phyloP scores from a whole-genome alignment of 2,797 vertebrate genomes.

The Phrynocephalus guinanensis region DNA sequence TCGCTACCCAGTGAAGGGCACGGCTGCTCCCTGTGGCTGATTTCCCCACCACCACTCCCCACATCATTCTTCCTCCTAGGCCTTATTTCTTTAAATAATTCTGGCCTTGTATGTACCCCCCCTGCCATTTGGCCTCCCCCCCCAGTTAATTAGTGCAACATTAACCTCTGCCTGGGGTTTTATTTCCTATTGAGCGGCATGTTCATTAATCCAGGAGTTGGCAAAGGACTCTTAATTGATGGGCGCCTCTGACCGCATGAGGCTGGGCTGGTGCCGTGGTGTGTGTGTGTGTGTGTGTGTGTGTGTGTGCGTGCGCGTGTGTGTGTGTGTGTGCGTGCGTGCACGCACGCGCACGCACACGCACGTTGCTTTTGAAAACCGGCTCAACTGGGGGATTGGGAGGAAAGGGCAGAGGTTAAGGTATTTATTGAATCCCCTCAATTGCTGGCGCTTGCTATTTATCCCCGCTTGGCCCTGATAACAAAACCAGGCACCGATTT shows the following conservation, averaged over 20 bases:
- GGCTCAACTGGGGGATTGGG: conserved; percentile 23
- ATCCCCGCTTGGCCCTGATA: conserved; percentile 40
- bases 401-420: conserved; percentile 57
- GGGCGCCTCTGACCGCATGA: not conserved
- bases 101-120: not conserved
- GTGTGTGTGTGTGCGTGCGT: not conserved
- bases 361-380: conserved; percentile 30
- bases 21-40: no score
- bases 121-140: not conserved
- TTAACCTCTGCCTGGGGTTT: conserved; percentile 64
- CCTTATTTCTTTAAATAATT: no score
- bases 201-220: conserved; percentile 59
- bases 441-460: conserved; percentile 37
- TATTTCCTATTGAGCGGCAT: conserved; percentile 53
- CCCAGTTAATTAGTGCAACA: conserved; percentile 60
- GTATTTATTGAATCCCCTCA: conserved; percentile 45
- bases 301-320: no score
- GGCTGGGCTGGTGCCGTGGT: not conserved
- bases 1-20: not conserved
- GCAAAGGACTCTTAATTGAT: conserved; percentile 47
- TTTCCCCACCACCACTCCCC: not conserved
- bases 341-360: not conserved
- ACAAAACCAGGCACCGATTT: conserved; percentile 43
- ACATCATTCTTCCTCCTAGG: not conserved
- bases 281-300: not conserved